Conservation (phyloP, 2,113 vertebrate species). For the Sminthopsis crassicaudata region DNA sequence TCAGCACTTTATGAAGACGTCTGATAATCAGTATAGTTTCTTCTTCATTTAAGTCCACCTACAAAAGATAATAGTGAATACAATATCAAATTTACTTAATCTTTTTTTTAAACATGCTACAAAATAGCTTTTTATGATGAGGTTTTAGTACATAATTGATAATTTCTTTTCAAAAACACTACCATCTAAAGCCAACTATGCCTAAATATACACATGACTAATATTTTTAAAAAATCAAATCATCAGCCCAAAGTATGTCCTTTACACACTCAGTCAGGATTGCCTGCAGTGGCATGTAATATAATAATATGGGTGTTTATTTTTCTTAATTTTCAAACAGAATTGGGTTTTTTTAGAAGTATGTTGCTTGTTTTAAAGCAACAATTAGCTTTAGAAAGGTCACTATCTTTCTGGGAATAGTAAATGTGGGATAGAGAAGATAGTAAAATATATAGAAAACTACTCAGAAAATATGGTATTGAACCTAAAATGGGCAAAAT, state of each 20-base stretch:
- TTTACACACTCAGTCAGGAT: neutral
- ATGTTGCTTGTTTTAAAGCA: neutral
- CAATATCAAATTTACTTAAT: neutral
- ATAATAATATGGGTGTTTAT: neutral
- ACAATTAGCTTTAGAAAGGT: neutral
- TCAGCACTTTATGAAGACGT: slow-evolving; percentile 96
- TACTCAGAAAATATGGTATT: neutral
- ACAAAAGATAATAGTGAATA: slow-evolving; percentile 51
- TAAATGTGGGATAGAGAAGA: neutral
- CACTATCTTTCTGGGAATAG: neutral
- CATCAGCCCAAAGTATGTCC: neutral
- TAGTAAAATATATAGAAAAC: neutral
- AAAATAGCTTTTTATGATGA: neutral
- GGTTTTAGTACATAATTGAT: neutral
- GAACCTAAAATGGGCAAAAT: neutral
- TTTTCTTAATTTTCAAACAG: neutral
- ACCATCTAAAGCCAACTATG: neutral
- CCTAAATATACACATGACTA: neutral
- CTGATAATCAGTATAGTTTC: slow-evolving; percentile 99
- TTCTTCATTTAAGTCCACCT: slow-evolving; percentile 99
- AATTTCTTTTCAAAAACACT: neutral
- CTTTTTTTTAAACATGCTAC: neutral
- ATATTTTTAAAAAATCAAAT: neutral
- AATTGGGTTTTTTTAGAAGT: neutral
- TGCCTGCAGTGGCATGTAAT: neutral